These are phyloP conservation scores for Stichopus horrens DNA, from an alignment of 53 echinoderm and acorn worm species.

Conservation along the genomic window DNA sequence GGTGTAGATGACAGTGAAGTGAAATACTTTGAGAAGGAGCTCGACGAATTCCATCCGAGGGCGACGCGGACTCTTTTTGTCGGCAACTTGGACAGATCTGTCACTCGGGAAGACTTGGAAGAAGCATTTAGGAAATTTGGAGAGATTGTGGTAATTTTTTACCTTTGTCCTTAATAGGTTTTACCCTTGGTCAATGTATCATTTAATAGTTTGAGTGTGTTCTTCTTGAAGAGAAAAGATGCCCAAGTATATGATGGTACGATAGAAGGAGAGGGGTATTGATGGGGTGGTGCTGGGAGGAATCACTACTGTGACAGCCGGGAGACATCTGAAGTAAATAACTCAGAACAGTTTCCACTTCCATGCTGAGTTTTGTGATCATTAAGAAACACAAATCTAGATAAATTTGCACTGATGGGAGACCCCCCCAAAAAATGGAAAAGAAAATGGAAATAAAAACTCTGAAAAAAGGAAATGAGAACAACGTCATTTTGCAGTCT, in stretches of 20 bases:
- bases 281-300: too few species aligned
- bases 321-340: too few species aligned
- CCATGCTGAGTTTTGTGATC: neutral
- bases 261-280: too few species aligned
- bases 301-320: too few species aligned
- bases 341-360: too few species aligned
- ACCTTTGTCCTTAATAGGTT: too few species aligned
- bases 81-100: conserved; percentile 88
- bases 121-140: conserved; percentile 95
- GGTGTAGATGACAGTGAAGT: conserved; percentile 94
- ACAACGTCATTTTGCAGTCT: neutral
- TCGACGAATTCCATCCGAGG: conserved; percentile 95
- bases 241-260: too few species aligned
- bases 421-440: neutral
- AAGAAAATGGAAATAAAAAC: neutral
- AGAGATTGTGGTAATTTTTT: conserved; percentile 78
- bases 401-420: neutral
- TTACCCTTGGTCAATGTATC: too few species aligned
- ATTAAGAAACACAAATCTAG: neutral
- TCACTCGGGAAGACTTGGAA: conserved; percentile 79
- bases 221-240: too few species aligned
- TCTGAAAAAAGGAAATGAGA: neutral
- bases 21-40: conserved; percentile 93
- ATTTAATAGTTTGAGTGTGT: too few species aligned
- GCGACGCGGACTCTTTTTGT: conserved; percentile 95